These are phyloP conservation scores for Dipodomys stephensi DNA, from an alignment of 2,113 vertebrate species.

Conservation along the genomic window DNA sequence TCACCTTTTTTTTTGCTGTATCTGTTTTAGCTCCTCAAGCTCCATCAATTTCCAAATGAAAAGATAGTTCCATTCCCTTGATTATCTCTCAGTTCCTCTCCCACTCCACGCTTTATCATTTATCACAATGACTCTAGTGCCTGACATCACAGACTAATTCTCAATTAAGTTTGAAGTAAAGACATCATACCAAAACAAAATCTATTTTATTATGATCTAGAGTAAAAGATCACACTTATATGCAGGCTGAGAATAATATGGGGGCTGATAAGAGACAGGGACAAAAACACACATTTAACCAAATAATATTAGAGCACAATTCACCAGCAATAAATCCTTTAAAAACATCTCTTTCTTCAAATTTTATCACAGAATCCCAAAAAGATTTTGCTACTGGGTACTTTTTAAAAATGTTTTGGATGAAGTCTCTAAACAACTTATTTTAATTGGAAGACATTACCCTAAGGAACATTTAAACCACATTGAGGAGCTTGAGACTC, in stretches of 20 bases:
- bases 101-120: background rate
- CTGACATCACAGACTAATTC: conserved; percentile 20
- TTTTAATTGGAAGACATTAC: conserved; percentile 69
- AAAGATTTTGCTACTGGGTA: background rate
- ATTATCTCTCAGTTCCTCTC: background rate
- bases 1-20: background rate
- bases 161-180: conserved; percentile 53
- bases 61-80: conserved; percentile 35
- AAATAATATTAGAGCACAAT: background rate
- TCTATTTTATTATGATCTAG: background rate
- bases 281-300: background rate
- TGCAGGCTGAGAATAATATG: background rate
- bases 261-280: background rate
- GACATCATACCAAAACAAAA: conserved; percentile 15
- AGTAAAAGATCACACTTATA: conserved; percentile 25
- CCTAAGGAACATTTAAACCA: conserved; percentile 55
- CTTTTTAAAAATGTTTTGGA: conserved; percentile 35
- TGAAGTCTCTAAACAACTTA: conserved; percentile 69
- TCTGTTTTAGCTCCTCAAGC: conserved; percentile 32
- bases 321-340: background rate
- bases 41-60: conserved; percentile 56
- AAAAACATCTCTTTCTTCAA: conserved; percentile 7
- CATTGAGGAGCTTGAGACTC: background rate
- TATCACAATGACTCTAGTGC: background rate
- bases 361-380: conserved; percentile 43